A percentile compares a stretch with the other conserved stretches of the same genome.
Evolutionary conservation across 1,140 invertebrate genomes (phyloP).

Genomic region (Bombus consobrinus): DNA sequence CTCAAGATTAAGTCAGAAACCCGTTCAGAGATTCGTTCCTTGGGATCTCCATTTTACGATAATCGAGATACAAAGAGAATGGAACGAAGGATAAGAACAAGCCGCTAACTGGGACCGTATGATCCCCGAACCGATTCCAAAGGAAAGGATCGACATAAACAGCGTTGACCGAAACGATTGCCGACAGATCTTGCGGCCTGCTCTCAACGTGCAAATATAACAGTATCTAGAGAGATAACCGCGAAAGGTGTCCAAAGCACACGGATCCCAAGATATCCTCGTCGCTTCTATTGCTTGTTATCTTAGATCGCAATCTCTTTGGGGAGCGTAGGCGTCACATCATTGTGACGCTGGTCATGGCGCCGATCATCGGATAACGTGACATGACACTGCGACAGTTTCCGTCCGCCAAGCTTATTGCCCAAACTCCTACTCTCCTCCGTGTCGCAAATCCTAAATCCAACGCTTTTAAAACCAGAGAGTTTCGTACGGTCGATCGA

Average conservation of each 20-base stretch:
- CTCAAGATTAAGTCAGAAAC: neutral
- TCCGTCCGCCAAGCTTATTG: slow-evolving; percentile 56
- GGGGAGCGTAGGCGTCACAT: slow-evolving; percentile 69
- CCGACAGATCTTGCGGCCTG: slow-evolving; percentile 26
- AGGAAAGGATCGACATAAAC: slow-evolving; percentile 48
- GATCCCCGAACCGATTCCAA: neutral
- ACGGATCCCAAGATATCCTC: slow-evolving; percentile 44
- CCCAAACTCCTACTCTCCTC: slow-evolving; percentile 29
- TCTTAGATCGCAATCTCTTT: slow-evolving; percentile 67
- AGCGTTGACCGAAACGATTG: slow-evolving; percentile 45
- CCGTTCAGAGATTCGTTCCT: neutral
- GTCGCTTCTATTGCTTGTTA: slow-evolving; percentile 48
- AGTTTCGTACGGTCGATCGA: neutral
- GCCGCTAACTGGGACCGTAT: slow-evolving; percentile 29
- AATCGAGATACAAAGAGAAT: neutral
- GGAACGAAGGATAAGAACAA: slow-evolving; percentile 21
- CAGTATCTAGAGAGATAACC: slow-evolving; percentile 59
- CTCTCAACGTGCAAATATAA: slow-evolving; percentile 56
- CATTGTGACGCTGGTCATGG: slow-evolving; percentile 70
- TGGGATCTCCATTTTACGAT: slow-evolving; percentile 10
- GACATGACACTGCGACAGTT: slow-evolving; percentile 62
- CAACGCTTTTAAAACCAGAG: neutral
- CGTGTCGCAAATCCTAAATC: slow-evolving; percentile 5
- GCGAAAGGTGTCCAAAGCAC: slow-evolving; percentile 55
- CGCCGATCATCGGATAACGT: slow-evolving; percentile 70